phyloP scores from a whole-genome alignment of 2,888 invertebrate species.

The Philhelius pedissequus region DNA sequence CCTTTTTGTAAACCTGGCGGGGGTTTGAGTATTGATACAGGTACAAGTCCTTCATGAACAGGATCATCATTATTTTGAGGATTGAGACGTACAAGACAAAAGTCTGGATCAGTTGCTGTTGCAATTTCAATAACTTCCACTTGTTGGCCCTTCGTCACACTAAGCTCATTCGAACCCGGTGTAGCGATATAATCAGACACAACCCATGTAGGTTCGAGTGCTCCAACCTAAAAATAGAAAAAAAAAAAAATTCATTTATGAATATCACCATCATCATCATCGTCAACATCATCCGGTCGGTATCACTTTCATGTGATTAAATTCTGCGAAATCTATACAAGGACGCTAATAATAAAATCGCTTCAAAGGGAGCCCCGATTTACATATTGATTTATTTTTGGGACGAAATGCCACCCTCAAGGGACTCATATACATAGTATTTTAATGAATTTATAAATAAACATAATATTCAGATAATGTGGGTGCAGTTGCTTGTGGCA shows the following conservation, averaged over 20 bases:
- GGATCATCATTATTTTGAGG: slow-evolving; percentile 80
- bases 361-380: slow-evolving; percentile 5
- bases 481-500: slow-evolving; percentile 9
- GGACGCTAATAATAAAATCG: slow-evolving; percentile 22
- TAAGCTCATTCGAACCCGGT: slow-evolving; percentile 87
- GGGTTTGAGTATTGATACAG: slow-evolving; percentile 87
- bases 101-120: slow-evolving; percentile 84
- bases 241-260: slow-evolving; percentile 14
- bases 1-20: slow-evolving; percentile 81
- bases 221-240: slow-evolving; percentile 83
- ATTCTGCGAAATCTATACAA: slow-evolving; percentile 6
- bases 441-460: slow-evolving; percentile 31
- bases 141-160: slow-evolving; percentile 94
- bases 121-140: slow-evolving; percentile 92
- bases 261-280: background rate
- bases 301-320: slow-evolving; percentile 31
- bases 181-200: slow-evolving; percentile 91
- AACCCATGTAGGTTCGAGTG: slow-evolving; percentile 94
- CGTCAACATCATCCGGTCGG: slow-evolving; percentile 17
- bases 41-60: slow-evolving; percentile 89
- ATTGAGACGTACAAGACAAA: slow-evolving; percentile 85
- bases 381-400: slow-evolving; percentile 35
- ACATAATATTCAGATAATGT: slow-evolving; percentile 11
- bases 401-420: slow-evolving; percentile 6
- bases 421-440: background rate